Evolutionary conservation across 2,888 invertebrate genomes (phyloP), one percentile per base, ranked within the genome.

Genomic region (Deilephila porcellus): DNA sequence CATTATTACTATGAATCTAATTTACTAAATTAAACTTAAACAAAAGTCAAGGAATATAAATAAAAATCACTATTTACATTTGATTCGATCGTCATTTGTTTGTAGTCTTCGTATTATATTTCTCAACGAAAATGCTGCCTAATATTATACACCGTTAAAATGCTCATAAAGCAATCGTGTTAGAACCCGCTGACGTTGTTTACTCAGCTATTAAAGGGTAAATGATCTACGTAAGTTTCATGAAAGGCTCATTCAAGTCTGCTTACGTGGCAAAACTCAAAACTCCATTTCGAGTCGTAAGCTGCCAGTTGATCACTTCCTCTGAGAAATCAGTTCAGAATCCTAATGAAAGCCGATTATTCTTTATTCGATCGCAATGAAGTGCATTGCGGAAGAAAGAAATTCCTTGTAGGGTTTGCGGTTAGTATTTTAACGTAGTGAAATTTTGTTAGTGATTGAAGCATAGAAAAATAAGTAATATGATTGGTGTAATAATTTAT

Each of bases 231-330:
- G 64, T 64, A 52, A 67, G 67, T 67, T 67, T 52, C 25, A 63
- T 56, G 56, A 56, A 56, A 56, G 70, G 75, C 60, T 77, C 76
- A 76, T 78, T 74, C 67, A 77, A 73, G 72, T 60, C 75, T 70
- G 79, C 78, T 79, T 75, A 77, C 74, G 72, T 73, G 76, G 76
- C 74, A 74, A 80, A 77, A 79, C 76, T 77, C 76, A 76, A 84
- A 81, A 83, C 79, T 72, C 79, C 76, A 79, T 80, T 84, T 82
- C 80, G 84, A 82, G 80, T 79, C 79, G 79, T 82, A 85, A 85
- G 83, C 84, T 77, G 76, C 60, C 72, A 77, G 77, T 78, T 82
- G 85, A 84, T 85, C 82, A 72, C 76, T 78, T 73, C 79, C 80
- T 77, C 74, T 53, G 80, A 79, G 78, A 76, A 80, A 79, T 81